These are phyloP conservation scores for Acromyrmex heyeri DNA, from an alignment of 1,140 invertebrate species.

Conservation along the genomic window DNA sequence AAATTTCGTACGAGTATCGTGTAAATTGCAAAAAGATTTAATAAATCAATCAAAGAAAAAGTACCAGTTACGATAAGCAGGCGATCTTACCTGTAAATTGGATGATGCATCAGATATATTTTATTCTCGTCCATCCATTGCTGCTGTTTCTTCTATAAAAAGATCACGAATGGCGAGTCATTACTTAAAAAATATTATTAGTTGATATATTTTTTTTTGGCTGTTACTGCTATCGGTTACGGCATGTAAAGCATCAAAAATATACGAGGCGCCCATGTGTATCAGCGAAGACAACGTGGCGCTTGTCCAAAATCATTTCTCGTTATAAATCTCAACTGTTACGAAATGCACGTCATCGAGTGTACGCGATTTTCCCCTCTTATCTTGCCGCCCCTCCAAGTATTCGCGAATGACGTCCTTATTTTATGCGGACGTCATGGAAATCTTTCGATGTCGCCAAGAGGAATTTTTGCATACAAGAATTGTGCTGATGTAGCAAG, in stretches of 20 bases:
- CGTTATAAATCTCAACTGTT: constrained; percentile 63
- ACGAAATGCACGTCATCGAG: constrained; percentile 54
- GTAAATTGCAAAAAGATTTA: not conserved
- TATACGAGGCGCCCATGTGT: constrained; percentile 34
- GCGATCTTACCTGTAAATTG: constrained; percentile 93
- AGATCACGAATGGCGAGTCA: constrained; percentile 46
- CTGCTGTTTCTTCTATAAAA: constrained; percentile 89
- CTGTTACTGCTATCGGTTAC: not conserved
- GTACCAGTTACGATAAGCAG: not conserved
- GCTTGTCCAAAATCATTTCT: constrained; percentile 59
- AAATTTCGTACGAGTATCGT: not conserved
- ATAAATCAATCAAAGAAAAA: not conserved
- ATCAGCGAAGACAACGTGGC: constrained; percentile 58
- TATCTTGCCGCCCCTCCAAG: not conserved
- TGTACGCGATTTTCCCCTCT: not conserved
- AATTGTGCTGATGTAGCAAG: not conserved
- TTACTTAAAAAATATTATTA: constrained; percentile 52
- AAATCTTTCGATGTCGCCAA: not conserved
- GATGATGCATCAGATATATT: constrained; percentile 95
- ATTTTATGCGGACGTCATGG: not conserved
- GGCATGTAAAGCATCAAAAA: constrained; percentile 9
- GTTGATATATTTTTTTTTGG: not conserved
- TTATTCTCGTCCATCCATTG: constrained; percentile 93
- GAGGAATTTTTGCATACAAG: not conserved
- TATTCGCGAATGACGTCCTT: not conserved